Evolutionary conservation across 2,888 invertebrate species (phyloP).

Genomic region (Rutpela maculata): DNA sequence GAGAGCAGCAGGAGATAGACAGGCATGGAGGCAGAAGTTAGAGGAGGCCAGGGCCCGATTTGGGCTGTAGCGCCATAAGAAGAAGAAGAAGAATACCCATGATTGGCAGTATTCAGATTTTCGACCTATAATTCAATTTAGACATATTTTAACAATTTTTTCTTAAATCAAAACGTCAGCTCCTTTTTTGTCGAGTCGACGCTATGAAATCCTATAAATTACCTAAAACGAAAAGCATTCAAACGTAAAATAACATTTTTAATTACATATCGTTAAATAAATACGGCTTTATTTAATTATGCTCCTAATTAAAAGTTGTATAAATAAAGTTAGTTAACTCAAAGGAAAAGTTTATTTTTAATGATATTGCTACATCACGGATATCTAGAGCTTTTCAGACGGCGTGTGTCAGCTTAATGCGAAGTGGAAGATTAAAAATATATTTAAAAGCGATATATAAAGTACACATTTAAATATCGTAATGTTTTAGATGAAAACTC

Average conservation of each 20-base stretch:
- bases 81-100: too few species aligned
- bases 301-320: constrained; percentile 40
- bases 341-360: constrained; percentile 40
- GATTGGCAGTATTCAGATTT: too few species aligned
- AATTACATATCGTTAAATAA: constrained; percentile 44
- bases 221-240: constrained; percentile 2
- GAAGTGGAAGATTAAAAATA: background rate
- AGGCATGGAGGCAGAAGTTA: too few species aligned
- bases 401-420: background rate
- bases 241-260: constrained; percentile 34
- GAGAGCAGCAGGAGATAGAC: too few species aligned
- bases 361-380: constrained; percentile 31
- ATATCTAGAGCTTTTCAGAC: constrained; percentile 29
- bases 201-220: background rate
- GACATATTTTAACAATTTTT: too few species aligned
- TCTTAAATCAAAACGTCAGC: background rate
- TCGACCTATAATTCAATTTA: too few species aligned
- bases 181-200: background rate
- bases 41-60: too few species aligned
- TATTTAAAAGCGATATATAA: background rate
- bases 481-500: background rate
- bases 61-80: too few species aligned
- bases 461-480: background rate
- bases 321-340: constrained; percentile 21
- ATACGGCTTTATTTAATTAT: constrained; percentile 45